Percentiles rank a stretch among this genome's conserved stretches.
These are phyloP conservation scores for Proctacanthus coquilletti DNA, from an alignment of 1,140 invertebrate genomes.

Conservation along the genomic window DNA sequence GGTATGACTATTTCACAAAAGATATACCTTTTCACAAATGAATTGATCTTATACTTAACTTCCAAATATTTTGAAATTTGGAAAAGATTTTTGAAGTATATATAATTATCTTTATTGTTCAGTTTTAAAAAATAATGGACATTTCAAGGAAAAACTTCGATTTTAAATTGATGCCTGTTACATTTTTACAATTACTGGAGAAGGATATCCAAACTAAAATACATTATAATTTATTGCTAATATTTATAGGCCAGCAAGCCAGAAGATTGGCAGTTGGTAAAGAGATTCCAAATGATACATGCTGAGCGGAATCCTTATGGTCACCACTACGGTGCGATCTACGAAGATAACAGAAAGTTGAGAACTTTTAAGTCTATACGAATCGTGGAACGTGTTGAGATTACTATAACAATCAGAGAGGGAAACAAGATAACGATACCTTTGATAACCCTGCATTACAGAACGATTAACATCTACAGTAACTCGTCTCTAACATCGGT, in stretches of 20 bases:
- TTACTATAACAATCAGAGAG: constrained; percentile 16
- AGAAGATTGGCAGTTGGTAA: constrained; percentile 42
- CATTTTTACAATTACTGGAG: no score
- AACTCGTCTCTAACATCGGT: constrained; percentile 13
- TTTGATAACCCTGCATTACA: constrained; percentile 17
- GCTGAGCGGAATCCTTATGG: constrained; percentile 14
- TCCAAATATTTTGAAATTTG: no score
- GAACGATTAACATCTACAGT: constrained; percentile 13
- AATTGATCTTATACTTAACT: no score
- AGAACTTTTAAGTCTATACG: constrained; percentile 16
- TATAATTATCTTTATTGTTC: no score
- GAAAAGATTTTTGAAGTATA: no score
- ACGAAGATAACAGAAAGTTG: constrained; percentile 21
- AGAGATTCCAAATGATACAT: constrained; percentile 53
- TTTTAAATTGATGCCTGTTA: no score
- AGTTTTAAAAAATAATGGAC: no score
- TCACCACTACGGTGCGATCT: constrained; percentile 9
- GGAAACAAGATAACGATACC: constrained; percentile 19
- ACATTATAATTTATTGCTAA: constrained; percentile 5
- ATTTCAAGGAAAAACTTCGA: no score
- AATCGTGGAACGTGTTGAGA: constrained; percentile 16
- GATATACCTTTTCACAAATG: constrained; percentile 8
- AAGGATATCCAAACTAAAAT: neutral
- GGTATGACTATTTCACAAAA: constrained; percentile 18
- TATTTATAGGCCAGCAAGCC: constrained; percentile 25